Percentiles rank a stretch among this genome's conserved stretches.
Evolutionary conservation across 2,113 vertebrate genomes (phyloP).

Genomic region (Grantiella picta): DNA sequence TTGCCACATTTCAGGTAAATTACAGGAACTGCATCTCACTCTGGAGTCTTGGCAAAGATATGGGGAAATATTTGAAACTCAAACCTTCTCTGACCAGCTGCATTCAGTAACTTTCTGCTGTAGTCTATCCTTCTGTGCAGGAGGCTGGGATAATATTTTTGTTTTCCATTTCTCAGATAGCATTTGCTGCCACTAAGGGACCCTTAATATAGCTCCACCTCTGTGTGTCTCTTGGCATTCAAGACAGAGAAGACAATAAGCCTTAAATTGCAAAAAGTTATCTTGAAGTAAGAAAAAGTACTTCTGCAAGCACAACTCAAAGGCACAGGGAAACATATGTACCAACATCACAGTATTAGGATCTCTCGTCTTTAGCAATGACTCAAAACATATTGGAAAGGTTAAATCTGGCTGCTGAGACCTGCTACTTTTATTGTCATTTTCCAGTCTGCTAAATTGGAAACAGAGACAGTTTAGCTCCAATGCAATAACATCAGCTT

Average conservation of each 20-base stretch:
- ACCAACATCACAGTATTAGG: background rate
- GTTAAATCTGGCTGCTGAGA: conserved; percentile 38
- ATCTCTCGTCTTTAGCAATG: conserved; percentile 10
- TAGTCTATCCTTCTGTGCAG: background rate
- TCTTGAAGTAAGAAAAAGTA: no score
- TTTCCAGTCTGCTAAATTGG: conserved; percentile 37
- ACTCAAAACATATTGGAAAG: conserved; percentile 37
- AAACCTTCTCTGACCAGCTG: background rate
- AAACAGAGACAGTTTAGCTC: conserved; percentile 22
- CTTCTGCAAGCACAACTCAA: background rate
- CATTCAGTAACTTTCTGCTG: background rate
- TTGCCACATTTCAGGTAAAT: background rate
- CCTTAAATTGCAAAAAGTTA: background rate
- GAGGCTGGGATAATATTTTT: background rate
- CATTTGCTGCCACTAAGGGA: background rate
- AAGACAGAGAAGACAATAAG: conserved; percentile 12
- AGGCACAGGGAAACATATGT: background rate
- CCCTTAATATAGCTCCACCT: background rate
- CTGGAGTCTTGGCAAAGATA: background rate
- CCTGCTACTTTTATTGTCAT: conserved; percentile 23
- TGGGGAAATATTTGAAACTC: background rate
- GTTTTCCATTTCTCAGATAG: background rate
- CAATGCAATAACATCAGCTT: conserved; percentile 15
- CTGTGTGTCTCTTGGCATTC: background rate
- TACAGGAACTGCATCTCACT: background rate